phyloP scores from a whole-genome alignment of 1,140 invertebrate genomes.

The Danaus plexippus region DNA sequence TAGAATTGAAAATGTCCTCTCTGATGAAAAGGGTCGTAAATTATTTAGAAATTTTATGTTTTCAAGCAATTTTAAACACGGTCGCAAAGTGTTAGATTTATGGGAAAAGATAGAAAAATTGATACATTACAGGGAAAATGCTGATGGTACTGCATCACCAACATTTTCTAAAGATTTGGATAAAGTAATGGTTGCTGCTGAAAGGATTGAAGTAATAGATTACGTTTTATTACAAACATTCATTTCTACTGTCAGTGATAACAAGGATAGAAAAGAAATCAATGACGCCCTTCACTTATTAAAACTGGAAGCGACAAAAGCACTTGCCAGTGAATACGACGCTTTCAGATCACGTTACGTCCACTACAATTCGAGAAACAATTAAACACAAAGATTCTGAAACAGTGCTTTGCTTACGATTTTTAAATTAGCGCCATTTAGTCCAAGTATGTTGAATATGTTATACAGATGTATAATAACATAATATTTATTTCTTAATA shows the following conservation, averaged over 20 bases:
- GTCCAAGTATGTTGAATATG: too few relatives aligned
- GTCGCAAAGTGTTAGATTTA: conserved; percentile 48
- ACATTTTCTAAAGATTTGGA: conserved; percentile 43
- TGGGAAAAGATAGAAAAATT: conserved; percentile 60
- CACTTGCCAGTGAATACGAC: conserved; percentile 54
- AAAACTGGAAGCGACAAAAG: conserved; percentile 53
- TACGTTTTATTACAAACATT: conserved; percentile 59
- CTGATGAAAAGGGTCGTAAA: conserved; percentile 59
- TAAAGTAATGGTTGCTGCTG: conserved; percentile 50
- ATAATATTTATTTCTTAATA: too few relatives aligned
- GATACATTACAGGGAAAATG: conserved; percentile 36
- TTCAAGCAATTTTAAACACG: conserved; percentile 54
- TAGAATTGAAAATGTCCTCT: conserved; percentile 67
- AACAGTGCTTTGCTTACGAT: conserved; percentile 25
- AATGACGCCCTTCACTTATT: conserved; percentile 47
- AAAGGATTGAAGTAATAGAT: conserved; percentile 60
- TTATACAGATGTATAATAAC: too few relatives aligned
- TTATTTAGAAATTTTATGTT: conserved; percentile 66
- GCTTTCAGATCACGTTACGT: conserved; percentile 56
- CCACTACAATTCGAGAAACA: conserved; percentile 30
- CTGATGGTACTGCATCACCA: conserved; percentile 35
- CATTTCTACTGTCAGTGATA: conserved; percentile 37
- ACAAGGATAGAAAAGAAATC: conserved; percentile 54
- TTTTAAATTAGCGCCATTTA: conserved; percentile 36
- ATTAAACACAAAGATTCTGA: conserved; percentile 23